Conservation (phyloP, 1,140 invertebrate species). For the Aphelenchoides fujianensis region DNA sequence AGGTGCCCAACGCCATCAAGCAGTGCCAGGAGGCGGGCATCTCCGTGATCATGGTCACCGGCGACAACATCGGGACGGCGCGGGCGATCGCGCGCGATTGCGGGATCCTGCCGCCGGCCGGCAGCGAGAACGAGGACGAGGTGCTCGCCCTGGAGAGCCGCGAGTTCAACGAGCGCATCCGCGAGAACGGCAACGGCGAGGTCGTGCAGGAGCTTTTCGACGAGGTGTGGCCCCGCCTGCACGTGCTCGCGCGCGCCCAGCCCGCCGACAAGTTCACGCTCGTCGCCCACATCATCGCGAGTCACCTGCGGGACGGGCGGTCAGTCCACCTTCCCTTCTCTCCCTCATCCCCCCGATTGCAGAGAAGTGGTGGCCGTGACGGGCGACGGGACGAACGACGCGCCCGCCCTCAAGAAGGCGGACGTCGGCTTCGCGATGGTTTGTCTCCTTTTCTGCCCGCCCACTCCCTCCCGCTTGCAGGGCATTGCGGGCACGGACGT, state of each 20-base stretch:
- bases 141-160: slow-evolving; percentile 94
- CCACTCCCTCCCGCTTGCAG: slow-evolving; percentile 42
- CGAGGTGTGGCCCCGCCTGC: slow-evolving; percentile 64
- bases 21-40: slow-evolving; percentile 63
- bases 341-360: slow-evolving; percentile 64
- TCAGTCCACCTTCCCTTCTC: not conserved
- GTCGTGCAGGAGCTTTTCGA: slow-evolving; percentile 65
- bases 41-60: slow-evolving; percentile 62
- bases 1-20: slow-evolving; percentile 59
- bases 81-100: slow-evolving; percentile 60
- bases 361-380: slow-evolving; percentile 53
- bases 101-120: slow-evolving; percentile 57
- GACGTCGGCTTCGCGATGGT: slow-evolving; percentile 39
- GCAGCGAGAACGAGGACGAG: slow-evolving; percentile 33
- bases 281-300: slow-evolving; percentile 62
- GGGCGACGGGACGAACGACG: slow-evolving; percentile 55
- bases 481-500: slow-evolving; percentile 49
- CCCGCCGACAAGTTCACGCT: slow-evolving; percentile 62
- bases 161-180: slow-evolving; percentile 89
- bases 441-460: too few species aligned
- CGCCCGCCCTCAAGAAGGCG: slow-evolving; percentile 46
- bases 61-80: slow-evolving; percentile 66
- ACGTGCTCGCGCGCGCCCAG: slow-evolving; percentile 62
- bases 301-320: slow-evolving; percentile 62
- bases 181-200: slow-evolving; percentile 68